Conservation (phyloP, 2,888 invertebrate species). For the Deroplatys truncata region DNA sequence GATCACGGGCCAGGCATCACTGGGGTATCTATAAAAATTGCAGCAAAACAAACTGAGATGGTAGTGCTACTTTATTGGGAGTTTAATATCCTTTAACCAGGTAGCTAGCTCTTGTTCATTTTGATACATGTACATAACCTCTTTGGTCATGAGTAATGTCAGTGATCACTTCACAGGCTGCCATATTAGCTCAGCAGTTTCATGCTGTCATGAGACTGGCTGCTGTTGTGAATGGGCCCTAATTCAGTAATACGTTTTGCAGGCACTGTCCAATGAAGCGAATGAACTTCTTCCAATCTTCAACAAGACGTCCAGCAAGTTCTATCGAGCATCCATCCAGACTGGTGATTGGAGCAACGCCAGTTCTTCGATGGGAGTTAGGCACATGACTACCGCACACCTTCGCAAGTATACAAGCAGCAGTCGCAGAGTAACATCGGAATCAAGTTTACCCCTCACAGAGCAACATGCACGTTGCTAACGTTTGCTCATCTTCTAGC, state of each 20-base stretch:
- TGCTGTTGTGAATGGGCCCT: too few relatives aligned
- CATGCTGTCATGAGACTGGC: too few relatives aligned
- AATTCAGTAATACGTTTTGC: constrained; percentile 31
- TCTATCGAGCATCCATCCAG: constrained; percentile 77
- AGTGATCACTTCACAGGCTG: too few relatives aligned
- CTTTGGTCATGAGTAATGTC: too few relatives aligned
- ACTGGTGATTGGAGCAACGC: constrained; percentile 84
- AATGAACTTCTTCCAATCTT: constrained; percentile 95
- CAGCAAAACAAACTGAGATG: too few relatives aligned
- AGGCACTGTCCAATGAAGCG: constrained; percentile 95
- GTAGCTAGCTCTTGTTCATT: too few relatives aligned
- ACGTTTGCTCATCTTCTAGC: background rate
- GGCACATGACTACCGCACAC: constrained; percentile 20
- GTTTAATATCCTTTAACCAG: too few relatives aligned
- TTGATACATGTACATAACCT: too few relatives aligned
- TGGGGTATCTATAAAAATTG: too few relatives aligned
- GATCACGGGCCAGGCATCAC: too few relatives aligned
- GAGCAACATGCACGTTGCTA: background rate
- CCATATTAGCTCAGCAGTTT: too few relatives aligned
- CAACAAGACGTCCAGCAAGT: constrained; percentile 90
- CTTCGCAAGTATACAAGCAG: background rate
- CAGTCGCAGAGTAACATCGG: background rate
- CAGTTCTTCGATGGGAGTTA: constrained; percentile 24
- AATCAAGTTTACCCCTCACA: background rate
- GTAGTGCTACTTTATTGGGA: too few relatives aligned